Evolutionary conservation across 1,140 invertebrate species (phyloP), one percentile per base, ranked within the genome.

Genomic region (Drosophila pectinifera): DNA sequence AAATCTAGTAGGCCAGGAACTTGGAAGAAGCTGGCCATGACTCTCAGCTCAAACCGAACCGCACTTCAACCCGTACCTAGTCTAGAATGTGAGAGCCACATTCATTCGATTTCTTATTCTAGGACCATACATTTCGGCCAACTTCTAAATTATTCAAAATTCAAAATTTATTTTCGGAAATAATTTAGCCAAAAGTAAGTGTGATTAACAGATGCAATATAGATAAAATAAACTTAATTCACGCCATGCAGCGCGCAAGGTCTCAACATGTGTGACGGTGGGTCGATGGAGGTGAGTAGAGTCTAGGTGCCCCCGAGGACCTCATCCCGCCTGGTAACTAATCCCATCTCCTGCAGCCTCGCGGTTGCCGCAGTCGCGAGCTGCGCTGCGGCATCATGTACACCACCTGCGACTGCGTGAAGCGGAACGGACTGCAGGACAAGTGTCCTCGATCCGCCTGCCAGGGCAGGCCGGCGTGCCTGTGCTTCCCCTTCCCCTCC

Each of bases 351-450:
- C n/a, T 80, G 5, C 53, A 91, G 88, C 83, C 90, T 31, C 91
- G 85, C 22, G 78, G 91, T 65, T 92, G 92, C 55, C 95, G 95
- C 74, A 96, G 95, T 80, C 94, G 94, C n/a, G 95, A 96, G 73
- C 91, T 96, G 49, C 94, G 95, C 5, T 93, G 93, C 20, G 94
- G 95, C 42, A 93, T 95, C 51, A 93, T 96, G 83, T 94, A 95
- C 70, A 94, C 94, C 57, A 94, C 94, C 56, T 96, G 96, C 75
- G 94, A 96, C 63, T 96, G 96, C 78, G 94, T 95, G 48, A 95
- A 95, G 77, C 93, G 95, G n/a, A 96, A 96, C 91, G 96, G 96
- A 1, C 91, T 96, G 5, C 96, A 96, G 90, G 95, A 96, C 80
- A 94, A 95, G 58, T 96, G 96, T 74, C 94, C 94, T 20, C 93